Evolutionary conservation across 1,140 invertebrate genomes (phyloP).

Genomic region (Cardiocondyla obscurior): DNA sequence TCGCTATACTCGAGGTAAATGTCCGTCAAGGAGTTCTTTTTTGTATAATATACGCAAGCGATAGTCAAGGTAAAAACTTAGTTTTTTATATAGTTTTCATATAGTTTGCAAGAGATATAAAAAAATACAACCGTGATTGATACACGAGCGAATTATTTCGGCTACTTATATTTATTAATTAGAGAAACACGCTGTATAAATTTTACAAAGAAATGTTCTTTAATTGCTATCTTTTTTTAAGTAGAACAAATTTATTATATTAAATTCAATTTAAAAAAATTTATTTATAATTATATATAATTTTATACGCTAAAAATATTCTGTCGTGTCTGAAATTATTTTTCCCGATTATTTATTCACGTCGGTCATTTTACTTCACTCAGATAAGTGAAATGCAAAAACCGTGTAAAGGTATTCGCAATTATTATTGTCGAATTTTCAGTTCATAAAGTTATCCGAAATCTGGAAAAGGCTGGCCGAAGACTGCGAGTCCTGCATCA

Average conservation of each 20-base stretch:
- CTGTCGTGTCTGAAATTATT: neutral
- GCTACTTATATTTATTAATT: too few relatives aligned
- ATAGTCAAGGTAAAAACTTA: too few relatives aligned
- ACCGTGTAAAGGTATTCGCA: neutral
- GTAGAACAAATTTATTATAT: too few relatives aligned
- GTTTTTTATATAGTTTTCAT: too few relatives aligned
- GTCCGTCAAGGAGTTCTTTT: neutral
- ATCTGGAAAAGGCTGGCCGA: neutral
- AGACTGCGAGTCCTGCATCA: constrained; percentile 1
- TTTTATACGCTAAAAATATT: too few relatives aligned
- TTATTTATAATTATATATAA: too few relatives aligned
- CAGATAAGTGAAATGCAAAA: neutral
- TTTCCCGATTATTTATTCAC: neutral
- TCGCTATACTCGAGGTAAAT: constrained; percentile 21
- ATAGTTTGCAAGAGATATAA: neutral
- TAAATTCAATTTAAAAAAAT: too few relatives aligned
- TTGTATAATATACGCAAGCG: neutral
- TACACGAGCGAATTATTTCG: neutral
- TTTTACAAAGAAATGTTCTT: neutral
- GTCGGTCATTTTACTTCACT: neutral
- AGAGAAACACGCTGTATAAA: neutral
- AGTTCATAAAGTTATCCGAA: neutral
- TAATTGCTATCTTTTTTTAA: too few relatives aligned
- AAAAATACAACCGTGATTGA: neutral
- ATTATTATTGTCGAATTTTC: constrained; percentile 19